Conservation (phyloP, 1,140 invertebrate species). For the Helicorthomorpha holstii region DNA sequence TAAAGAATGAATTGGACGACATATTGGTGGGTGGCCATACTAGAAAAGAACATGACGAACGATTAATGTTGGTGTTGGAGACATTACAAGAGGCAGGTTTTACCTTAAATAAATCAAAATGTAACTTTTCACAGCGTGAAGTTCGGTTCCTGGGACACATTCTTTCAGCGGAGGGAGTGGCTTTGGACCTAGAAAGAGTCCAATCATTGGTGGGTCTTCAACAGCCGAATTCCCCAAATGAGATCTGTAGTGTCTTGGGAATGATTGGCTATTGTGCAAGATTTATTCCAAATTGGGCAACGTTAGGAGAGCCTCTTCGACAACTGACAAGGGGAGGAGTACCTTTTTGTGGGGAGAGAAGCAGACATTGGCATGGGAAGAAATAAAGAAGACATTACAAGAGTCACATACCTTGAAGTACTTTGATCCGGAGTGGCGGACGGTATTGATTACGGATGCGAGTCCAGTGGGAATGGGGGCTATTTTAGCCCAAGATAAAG, state of each 20-base stretch:
- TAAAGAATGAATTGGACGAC: too few relatives aligned
- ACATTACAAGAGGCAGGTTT: conserved; percentile 13
- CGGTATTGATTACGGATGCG: too few relatives aligned
- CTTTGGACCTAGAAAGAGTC: conserved; percentile 15
- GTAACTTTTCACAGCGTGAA: conserved; percentile 9
- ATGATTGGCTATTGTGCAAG: conserved; percentile 19
- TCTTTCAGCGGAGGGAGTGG: conserved; percentile 13
- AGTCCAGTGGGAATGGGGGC: too few relatives aligned
- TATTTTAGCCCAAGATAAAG: too few relatives aligned
- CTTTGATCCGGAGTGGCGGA: too few relatives aligned
- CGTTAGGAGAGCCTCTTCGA: conserved; percentile 20
- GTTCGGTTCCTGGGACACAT: conserved; percentile 13
- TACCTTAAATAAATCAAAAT: conserved; percentile 16
- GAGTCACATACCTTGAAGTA: not conserved
- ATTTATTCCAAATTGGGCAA: conserved; percentile 19
- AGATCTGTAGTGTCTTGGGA: conserved; percentile 19
- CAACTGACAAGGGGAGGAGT: conserved; percentile 20
- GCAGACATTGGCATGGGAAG: not conserved
- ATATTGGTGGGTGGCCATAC: conserved; percentile 14
- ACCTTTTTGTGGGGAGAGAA: not conserved
- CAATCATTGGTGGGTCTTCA: conserved; percentile 16
- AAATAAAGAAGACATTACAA: not conserved
- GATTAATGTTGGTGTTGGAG: conserved; percentile 12
- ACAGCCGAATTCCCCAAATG: conserved; percentile 10
- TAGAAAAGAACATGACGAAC: conserved; percentile 12